Evolutionary conservation across 92 coral and sea anemone species (phyloP), one percentile per base, ranked within the genome.

Genomic region (Porites divaricata): DNA sequence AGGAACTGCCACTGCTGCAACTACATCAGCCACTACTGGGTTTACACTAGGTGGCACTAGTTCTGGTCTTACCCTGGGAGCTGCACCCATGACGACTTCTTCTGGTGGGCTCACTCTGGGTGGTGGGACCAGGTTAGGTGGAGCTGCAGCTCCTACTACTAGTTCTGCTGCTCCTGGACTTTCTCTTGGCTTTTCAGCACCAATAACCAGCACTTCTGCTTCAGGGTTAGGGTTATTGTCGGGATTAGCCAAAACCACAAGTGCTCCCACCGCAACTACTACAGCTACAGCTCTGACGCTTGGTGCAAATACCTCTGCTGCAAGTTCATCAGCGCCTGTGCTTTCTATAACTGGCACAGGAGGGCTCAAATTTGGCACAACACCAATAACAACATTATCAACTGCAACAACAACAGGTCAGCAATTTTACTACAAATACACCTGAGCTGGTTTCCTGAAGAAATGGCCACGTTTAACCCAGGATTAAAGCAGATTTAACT

Each of bases 331-430:
- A 26, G 67, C 86, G 2, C 2, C 90, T 21, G 88, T 88, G 53
- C 21, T 85, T 8, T 21, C 87, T 23, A 9, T 61, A 1, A 8
- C 89, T 61, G 77, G 83, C 8, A 20, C 80, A 57, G 49, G 41
- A 67, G 95, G 93, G 10, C 0, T 86, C 19, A 76, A 85, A 24
- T 78, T 92, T 63, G 87, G 94, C 56, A 73, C 90, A 41, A 45
- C 70, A 20, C 56, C 50, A 70, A 75, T 87, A 62, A 82, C 90
- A 3, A 51, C 84, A 14, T 17, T 83, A 56, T 66, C 94, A 67
- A 73, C 83, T 56, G 80, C 86, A 41, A 64, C 89, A 63, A 83
- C 89, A 23, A 63, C 87, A 74, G 80, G 92, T 81, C 74, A 26
- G 84, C 66, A 67, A 8, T 28, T 22, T 15, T 23, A 24, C 48